Base-by-base conservation (phyloP, 2,113 vertebrate species). In the Pristiophorus japonicus region DNA sequence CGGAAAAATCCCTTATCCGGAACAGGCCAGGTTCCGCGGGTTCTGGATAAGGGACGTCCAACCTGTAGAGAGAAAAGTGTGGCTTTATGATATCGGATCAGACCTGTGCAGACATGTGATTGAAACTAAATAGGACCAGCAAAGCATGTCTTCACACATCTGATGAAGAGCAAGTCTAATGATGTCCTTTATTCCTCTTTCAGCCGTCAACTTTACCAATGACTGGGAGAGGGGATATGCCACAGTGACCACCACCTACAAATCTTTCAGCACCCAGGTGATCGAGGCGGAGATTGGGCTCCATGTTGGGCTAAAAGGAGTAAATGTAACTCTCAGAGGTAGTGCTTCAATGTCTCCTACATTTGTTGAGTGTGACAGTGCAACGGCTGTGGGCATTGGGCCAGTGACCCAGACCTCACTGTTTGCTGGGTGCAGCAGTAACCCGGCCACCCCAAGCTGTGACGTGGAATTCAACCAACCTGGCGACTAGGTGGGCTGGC, bases 281-380 rank as follows among this genome's bases (percentile, higher is more conserved):
- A 97, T 99, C 90, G 97, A 96, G 0, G 98, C 95, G 0, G 97
- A 98, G 0, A 95, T 99, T 0, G 99, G 99, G 59, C 96, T 99
- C 92, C 97, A 98, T 0, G 96, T 99, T 0, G 98, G 99, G 14
- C 97, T 99, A 95, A 97, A 96, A 0, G 98, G 99, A 42, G 96
- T 99, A n/a, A 99, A 99, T 0, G 95, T 99, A 90, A 99, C 99
- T 0, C 97, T 99, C 3, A 97, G 51, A 97, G 99, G 99, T 99
- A 96, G 98, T 98, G 16, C 1, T 91, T 90, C 20, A 3, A 1
- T n/a, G 16, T 78, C 34, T n/a, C 34, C 73, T 14, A 34, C 0
- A 34, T 22, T 0, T 63, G 14, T 16, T 1, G 34, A 4, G 4
- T 2, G 27, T 7, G 47, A 27, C 34, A 55, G 18, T 87, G 85